These are phyloP conservation scores for Trichoplusia ni DNA, from an alignment of 1,140 invertebrate species.

Conservation along the genomic window DNA sequence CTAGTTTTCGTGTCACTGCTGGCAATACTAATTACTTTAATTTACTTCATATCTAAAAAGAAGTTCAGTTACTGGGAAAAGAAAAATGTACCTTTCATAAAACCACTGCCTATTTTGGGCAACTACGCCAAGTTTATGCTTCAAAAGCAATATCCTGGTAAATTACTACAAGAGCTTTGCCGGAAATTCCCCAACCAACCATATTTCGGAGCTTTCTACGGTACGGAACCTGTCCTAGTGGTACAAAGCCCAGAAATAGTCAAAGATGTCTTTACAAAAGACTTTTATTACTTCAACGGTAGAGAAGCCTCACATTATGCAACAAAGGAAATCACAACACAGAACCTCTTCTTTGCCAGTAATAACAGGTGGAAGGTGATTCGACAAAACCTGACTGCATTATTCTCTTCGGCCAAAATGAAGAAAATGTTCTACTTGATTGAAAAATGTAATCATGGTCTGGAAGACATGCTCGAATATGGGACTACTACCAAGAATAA, in stretches of 20 bases:
- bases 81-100: constrained; percentile 47
- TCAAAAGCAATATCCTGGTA: neutral
- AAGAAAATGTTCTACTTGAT: constrained; percentile 81
- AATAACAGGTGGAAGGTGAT: constrained; percentile 81
- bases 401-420: constrained; percentile 83
- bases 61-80: constrained; percentile 58
- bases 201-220: constrained; percentile 30
- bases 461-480: constrained; percentile 55
- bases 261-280: constrained; percentile 33
- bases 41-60: constrained; percentile 20
- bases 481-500: constrained; percentile 30
- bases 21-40: neutral
- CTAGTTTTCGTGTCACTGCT: neutral
- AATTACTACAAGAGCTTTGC: constrained; percentile 17
- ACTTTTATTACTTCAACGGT: constrained; percentile 34
- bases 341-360: constrained; percentile 39
- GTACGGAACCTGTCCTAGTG: constrained; percentile 25
- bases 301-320: constrained; percentile 14
- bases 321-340: constrained; percentile 9
- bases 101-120: constrained; percentile 55
- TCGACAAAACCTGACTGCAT: constrained; percentile 81
- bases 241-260: constrained; percentile 24
- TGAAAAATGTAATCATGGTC: constrained; percentile 52
- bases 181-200: constrained; percentile 14
- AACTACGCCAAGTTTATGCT: constrained; percentile 56